Evolutionary conservation across 2,888 invertebrate species (phyloP), one percentile per base, ranked within the genome.

Genomic region (Hydriomena furcata): DNA sequence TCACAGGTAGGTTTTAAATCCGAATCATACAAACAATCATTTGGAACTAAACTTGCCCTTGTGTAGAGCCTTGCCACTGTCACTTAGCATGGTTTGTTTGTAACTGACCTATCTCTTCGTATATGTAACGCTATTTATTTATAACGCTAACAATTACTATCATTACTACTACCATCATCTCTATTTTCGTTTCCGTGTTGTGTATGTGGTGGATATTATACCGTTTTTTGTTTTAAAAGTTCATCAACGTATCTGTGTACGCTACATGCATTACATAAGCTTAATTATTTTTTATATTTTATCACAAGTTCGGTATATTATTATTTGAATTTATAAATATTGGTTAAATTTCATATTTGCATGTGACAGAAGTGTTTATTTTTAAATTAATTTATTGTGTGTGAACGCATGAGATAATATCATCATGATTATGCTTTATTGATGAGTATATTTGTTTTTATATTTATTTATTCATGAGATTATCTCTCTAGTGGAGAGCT

Each of bases 1-100:
- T 98, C 93, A 97, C 97, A 98, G 97, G 98, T 98, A 98, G 97
- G 97, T 95, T 93, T 89, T 85, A 83, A 90, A 66, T 84, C 84
- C 79, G 88, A 83, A 83, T 80, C 85, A 83, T 82, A 73, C 76
- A 82, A 73, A 78, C 81, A 78, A 75, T 79, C 80, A 82, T 79
- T 77, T 78, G 73, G 74, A 53, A 84, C 80, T 82, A 79, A 82
- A 79, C 75, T 78, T 75, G 81, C 84, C 87, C 86, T 82, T 36
- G 73, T 68, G 84, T 86, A 85, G 84, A 84, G 86, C 90, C 88
- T 85, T 82, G 85, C 84, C 83, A 71, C 76, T 79, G 74, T 84
- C 85, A 85, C 84, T 76, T 73, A 79, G 89, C 89, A 88, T 89
- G 87, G 80, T 77, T 82, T 77, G 80, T 79, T 77, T 80, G 74